phyloP scores from a whole-genome alignment of 2,113 vertebrate species.

The Probosciger aterrimus region DNA sequence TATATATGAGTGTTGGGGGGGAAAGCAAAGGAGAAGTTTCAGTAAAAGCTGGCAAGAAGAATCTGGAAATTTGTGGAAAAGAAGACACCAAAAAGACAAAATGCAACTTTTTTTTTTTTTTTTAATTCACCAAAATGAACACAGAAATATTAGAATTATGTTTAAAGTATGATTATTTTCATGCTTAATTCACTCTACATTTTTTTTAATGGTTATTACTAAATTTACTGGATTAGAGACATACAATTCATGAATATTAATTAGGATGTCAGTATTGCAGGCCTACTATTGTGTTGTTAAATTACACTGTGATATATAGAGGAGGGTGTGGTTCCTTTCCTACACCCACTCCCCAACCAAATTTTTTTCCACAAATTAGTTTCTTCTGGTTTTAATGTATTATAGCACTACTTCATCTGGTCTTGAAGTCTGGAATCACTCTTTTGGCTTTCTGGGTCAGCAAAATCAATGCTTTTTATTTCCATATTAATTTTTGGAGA shows the following conservation, averaged over 20 bases:
- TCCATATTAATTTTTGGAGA: neutral
- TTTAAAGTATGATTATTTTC: neutral
- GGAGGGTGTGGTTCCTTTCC: neutral
- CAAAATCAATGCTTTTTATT: neutral
- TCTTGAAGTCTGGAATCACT: neutral
- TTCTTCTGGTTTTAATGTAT: neutral
- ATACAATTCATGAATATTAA: neutral
- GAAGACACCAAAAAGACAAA: neutral
- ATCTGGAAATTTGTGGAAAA: neutral
- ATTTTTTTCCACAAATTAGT: neutral
- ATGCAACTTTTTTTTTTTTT: neutral
- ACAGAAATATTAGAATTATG: neutral
- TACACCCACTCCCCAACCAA: neutral
- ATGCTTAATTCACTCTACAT: neutral
- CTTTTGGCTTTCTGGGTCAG: neutral
- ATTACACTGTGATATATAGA: neutral
- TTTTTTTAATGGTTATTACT: neutral
- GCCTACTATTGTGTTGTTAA: neutral
- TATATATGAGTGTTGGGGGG: neutral
- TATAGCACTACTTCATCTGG: neutral
- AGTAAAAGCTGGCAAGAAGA: neutral
- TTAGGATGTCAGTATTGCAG: neutral
- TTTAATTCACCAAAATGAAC: neutral
- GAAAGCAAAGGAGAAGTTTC: neutral
- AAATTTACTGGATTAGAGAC: neutral